Evolutionary conservation across 64 coral and sea anemone species (phyloP), one percentile per base, ranked within the genome.

Genomic region (Stylophora pistillata): DNA sequence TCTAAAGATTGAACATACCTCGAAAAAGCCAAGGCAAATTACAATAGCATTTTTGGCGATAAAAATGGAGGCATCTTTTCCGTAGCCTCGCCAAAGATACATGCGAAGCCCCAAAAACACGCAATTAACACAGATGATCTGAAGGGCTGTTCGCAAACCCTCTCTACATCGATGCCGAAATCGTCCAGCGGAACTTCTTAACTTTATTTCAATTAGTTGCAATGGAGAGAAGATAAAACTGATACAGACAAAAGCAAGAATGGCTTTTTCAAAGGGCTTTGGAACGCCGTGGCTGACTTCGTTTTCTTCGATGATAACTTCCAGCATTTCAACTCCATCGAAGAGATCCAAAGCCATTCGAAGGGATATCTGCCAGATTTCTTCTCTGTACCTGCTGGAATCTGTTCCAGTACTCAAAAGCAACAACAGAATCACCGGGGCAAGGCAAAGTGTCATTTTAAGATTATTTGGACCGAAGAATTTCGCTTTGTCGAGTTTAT

Each of bases 401-500:
- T 82, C 64, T 7, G 37, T 16, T 52, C 83, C 71, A 9, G 77
- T 95, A 33, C 13, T 88, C 6, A 95, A 13, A 0, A 95, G 72
- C 11, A 95, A 32, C 56, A 95, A 61, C 30, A 80, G 56, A 33
- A 95, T 25, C 4, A 61, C 6, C 15, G 83, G 85, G 5, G 76
- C 31, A 13, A 79, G 29, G 31, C 89, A 95, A 28, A 91, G 30
- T 1, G 84, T 91, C 15, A 57, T 84, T 72, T 83, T 88, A 10
- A 95, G 33, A 0, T 41, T 6, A 56, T 91, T 95, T 37, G 93
- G 89, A 15, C 93, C 93, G 72, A 91, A 91, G n/a, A 82, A 75
- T 1, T 15, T 33, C 0, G 55, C 29, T 13, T 68, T 88, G 10
- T 91, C 60, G 1, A 95, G 85, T 21, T 88, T 95, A 30, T 89